A percentile compares a stretch with the other conserved stretches of the same genome.
Evolutionary conservation across 2,113 vertebrate species (phyloP).

Genomic region (Falco punctatus): DNA sequence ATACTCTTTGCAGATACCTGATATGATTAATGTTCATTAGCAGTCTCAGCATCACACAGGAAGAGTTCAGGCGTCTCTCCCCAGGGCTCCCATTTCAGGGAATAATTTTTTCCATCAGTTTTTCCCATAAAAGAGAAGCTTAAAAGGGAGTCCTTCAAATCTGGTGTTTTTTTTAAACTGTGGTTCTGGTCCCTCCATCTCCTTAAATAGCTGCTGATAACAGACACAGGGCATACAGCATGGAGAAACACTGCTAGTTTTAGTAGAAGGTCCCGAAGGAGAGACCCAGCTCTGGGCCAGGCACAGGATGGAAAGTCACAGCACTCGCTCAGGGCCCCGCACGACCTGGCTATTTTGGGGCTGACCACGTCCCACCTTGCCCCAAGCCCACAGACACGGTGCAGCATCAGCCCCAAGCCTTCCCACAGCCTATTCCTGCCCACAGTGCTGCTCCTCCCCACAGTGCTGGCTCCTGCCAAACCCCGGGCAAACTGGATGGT

Average conservation of each 20-base stretch:
- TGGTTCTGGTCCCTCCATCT: not conserved
- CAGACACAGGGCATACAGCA: rapidly evolving
- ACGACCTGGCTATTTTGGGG: slow-evolving; percentile 17
- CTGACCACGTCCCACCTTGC: not conserved
- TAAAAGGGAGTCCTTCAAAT: not conserved
- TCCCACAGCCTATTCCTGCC: slow-evolving; percentile 2
- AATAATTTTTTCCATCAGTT: not conserved
- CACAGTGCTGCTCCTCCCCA: not conserved
- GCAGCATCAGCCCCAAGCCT: not conserved
- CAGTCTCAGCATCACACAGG: not conserved
- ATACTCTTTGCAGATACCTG: not conserved
- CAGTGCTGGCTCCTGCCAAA: not conserved
- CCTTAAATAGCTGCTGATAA: slow-evolving; percentile 17
- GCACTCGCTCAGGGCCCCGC: not conserved
- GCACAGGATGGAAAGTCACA: slow-evolving; percentile 45
- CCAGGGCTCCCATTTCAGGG: not conserved
- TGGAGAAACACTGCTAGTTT: not conserved
- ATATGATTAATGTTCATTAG: not conserved
- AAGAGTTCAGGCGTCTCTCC: not conserved
- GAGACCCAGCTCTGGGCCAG: not conserved
- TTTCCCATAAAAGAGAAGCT: not conserved
- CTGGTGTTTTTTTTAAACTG: not conserved
- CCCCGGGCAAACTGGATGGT: not conserved
- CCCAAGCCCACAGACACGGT: not conserved
- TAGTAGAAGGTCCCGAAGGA: slow-evolving; percentile 14